A percentile compares a stretch with the other conserved stretches of the same genome.
Evolutionary conservation across 2,888 invertebrate genomes (phyloP).

Genomic region (Pristionchus japonicus): DNA sequence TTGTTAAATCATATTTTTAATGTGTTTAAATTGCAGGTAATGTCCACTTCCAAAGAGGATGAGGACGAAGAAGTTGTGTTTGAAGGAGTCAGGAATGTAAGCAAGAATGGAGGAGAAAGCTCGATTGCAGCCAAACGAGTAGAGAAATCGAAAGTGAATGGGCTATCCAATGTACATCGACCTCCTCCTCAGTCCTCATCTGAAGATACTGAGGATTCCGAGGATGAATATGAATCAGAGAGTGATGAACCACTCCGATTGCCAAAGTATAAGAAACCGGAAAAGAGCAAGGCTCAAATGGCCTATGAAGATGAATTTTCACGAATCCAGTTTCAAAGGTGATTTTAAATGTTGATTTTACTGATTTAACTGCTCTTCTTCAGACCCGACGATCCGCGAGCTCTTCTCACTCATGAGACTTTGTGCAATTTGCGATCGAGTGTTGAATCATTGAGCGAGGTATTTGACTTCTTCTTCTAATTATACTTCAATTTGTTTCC

Average conservation of each 20-base stretch:
- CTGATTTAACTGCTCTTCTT: background rate
- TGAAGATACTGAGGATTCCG: background rate
- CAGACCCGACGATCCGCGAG: background rate
- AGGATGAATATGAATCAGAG: background rate
- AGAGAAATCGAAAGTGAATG: background rate
- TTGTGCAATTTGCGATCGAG: background rate
- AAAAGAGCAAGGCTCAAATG: background rate
- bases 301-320: background rate
- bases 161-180: background rate
- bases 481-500: background rate
- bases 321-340: background rate
- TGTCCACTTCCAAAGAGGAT: background rate
- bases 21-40: background rate
- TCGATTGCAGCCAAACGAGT: background rate
- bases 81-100: background rate
- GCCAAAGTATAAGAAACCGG: background rate
- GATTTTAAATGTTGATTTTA: background rate
- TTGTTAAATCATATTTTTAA: background rate
- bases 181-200: background rate
- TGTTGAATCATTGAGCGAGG: constrained; percentile 20
- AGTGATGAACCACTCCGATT: background rate
- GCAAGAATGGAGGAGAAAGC: background rate
- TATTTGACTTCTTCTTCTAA: background rate
- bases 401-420: background rate
- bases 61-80: constrained; percentile 26